A percentile compares a stretch with the other conserved stretches of the same genome.
Evolutionary conservation across 1,140 invertebrate species (phyloP).

Genomic region (Cardiocondyla obscurior): DNA sequence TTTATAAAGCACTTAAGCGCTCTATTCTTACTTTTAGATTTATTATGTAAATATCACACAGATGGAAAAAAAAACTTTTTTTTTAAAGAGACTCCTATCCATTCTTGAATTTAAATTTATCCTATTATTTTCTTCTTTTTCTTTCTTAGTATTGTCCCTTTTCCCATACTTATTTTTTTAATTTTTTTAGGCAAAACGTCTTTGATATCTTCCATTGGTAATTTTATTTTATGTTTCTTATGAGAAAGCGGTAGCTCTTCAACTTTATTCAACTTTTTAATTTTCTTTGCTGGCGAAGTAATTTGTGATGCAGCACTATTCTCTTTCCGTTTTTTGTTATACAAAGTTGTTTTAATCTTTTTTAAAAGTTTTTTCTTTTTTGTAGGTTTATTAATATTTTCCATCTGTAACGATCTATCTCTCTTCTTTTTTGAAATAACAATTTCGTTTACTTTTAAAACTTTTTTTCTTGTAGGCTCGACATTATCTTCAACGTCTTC

Average conservation of each 20-base stretch:
- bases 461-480: constrained; percentile 38
- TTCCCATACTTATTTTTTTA: constrained; percentile 11
- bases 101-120: constrained; percentile 29
- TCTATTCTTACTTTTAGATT: constrained; percentile 33
- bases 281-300: background rate
- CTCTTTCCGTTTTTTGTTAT: constrained; percentile 56
- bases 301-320: background rate
- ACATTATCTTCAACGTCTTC: constrained; percentile 45
- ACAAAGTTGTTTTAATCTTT: constrained; percentile 33
- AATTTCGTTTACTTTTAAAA: background rate
- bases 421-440: background rate
- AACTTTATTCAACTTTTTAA: constrained; percentile 7
- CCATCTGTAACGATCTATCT: constrained; percentile 2
- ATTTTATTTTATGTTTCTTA: constrained; percentile 40
- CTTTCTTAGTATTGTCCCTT: constrained; percentile 42
- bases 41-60: constrained; percentile 70
- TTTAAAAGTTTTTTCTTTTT: constrained; percentile 20
- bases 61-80: constrained; percentile 55
- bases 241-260: background rate
- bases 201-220: background rate
- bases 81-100: background rate
- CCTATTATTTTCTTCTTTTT: constrained; percentile 5
- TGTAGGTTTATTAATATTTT: constrained; percentile 3
- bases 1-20: constrained; percentile 59
- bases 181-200: constrained; percentile 50